Base-by-base conservation (phyloP, 2,797 vertebrate species). In the Eutrigla gurnardus region DNA sequence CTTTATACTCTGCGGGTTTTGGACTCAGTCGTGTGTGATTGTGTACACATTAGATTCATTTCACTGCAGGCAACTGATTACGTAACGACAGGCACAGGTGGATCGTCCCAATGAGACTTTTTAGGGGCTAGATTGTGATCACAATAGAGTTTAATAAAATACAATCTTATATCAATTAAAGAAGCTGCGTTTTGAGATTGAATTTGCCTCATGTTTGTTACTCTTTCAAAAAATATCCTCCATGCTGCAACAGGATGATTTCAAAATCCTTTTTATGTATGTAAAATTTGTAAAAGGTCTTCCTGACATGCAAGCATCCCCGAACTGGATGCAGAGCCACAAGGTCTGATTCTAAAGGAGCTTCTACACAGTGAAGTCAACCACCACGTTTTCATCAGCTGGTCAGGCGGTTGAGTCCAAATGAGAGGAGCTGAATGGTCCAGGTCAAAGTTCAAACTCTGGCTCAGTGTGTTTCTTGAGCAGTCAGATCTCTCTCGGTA, bases 71-170 rank as follows among this genome's bases (percentile, higher is more conserved):
- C n/a, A 47, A 15, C 32, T 25, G 25, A 6, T 52, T 42, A 36
- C 11, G 43, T 36, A 15, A 50, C 33, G 3, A 36, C 37, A 33
- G n/a, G 18, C 18, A 57, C 25, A 53, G 15, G 11, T 36, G 39
- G 36, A 32, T 33, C 35, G 18, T 70, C 13, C 13, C n/a, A 39
- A 2, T 40, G 9, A 12, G 40, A 13, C 15, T 18, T 65, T 40
- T 42, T 13, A 53, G 17, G 33, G 7, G 25, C 25, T 8, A 57
- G 35, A 49, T 10, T 60, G 18, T 40, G 67, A 60, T 59, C 54
- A 32, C 13, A 39, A 58, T 68, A 58, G 25, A 25, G 25, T 25
- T 69, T 5, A 58, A 49, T 69, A 45, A 18, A 55, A 45, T 66
- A 13, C 0, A 2, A 33, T 53, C 37, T 3, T 0, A 33, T 25